Base-by-base conservation (phyloP, 2,113 vertebrate species). In the Neolamprologus hecqui region DNA sequence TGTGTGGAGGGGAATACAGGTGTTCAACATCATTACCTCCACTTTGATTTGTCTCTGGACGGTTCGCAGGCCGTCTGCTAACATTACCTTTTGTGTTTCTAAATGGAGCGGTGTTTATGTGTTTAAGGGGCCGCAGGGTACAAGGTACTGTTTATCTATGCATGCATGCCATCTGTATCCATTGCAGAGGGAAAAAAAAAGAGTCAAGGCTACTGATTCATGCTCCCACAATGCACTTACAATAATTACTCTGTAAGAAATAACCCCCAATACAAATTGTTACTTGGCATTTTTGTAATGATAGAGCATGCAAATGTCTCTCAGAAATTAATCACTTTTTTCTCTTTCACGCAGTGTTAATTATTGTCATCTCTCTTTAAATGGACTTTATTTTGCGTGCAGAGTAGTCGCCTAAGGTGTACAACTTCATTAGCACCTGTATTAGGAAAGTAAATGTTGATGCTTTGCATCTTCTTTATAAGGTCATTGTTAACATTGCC, bases 11-110 rank as follows among this genome's bases (percentile, higher is more conserved):
- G 63, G 42, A 77, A 81, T 7, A 3, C 35, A 15, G 73, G 82
- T 26, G 83, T 91, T 91, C 83, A 15, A 85, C 90, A 68, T 86
- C 92, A 92, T 92, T 92, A 92, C 83, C 87, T 75, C 88, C 37
- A 37, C 83, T 85, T 89, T 84, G 90, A 93, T 90, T 84, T 81
- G 84, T 83, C 89, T 90, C 83, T 9, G 19, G 42, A 81, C 26
- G 77, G 31, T 84, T 81, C 1, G 3, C 7, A 21, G 15, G 15
- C 84, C 10, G 84, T 84, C 86, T 86, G 79, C 86, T 84, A 88
- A 83, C 90, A 83, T 92, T 88, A 83, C 81, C 86, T 89, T 77
- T 68, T 88, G 93, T 92, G 82, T 84, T 88, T 85, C 63, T 83
- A 51, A 70, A 73, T 12, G 10, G 82, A 45, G 86, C 58, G 42